Percentiles rank a stretch among this genome's conserved stretches.
These are phyloP conservation scores for Myrmophylax atrothorax DNA, from an alignment of 2,113 vertebrate genomes.

Conservation along the genomic window DNA sequence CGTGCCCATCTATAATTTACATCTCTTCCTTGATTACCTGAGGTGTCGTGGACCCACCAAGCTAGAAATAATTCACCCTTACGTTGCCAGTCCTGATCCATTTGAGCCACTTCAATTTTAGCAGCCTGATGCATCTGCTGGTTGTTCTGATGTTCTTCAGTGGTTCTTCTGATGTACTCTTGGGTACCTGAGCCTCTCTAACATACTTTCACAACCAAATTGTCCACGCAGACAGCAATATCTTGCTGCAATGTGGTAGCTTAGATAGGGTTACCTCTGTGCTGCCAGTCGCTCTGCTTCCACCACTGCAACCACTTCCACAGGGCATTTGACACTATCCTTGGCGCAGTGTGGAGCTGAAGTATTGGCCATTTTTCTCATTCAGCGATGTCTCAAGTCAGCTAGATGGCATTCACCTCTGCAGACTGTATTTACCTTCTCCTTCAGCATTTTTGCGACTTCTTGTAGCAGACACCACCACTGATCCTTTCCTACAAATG, in stretches of 20 bases:
- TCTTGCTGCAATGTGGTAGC: neutral
- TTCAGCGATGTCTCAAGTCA: neutral
- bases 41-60: neutral
- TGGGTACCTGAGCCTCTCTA: neutral
- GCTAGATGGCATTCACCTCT: neutral
- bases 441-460: neutral
- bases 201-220: neutral
- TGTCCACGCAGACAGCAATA: neutral
- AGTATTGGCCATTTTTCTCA: neutral
- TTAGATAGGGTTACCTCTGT: neutral
- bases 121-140: neutral
- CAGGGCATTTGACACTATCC: neutral
- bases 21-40: neutral
- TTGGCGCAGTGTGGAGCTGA: neutral
- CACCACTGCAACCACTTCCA: neutral
- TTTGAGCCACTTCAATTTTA: neutral
- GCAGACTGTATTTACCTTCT: neutral
- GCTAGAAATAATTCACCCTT: neutral
- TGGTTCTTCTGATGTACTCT: neutral
- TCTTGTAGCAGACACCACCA: accelerated
- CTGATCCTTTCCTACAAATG: neutral
- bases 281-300: neutral
- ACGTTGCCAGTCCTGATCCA: neutral
- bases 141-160: neutral
- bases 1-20: neutral